Evolutionary conservation across 2,888 invertebrate genomes (phyloP), one percentile per base, ranked within the genome.

Genomic region (Agonum fuliginosum): DNA sequence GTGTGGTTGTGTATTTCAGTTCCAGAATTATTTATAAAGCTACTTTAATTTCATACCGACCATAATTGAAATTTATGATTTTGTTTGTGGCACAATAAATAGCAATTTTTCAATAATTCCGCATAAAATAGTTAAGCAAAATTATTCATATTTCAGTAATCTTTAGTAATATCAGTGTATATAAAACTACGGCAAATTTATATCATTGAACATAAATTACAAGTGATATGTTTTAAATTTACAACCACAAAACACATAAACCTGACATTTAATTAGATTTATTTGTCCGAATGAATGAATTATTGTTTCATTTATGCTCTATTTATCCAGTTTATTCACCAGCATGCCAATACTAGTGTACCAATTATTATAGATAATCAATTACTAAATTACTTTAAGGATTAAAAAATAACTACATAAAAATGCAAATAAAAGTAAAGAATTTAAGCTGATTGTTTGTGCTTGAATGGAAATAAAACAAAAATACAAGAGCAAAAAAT

Each of bases 201-300:
- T 65, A 37, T 34, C 67, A 22, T 37, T 67, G 37, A 37, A 37
- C 69, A 46, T 69, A 69, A 69, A 69, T 69, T 37, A 37, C 37
- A n/a, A 67, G 37, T 41, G 41, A 41, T 67, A 37, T 41, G 41
- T 41, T 69, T 69, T 69, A 69, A 69, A 69, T 41, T 69, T 69
- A 69, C 34, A 69, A 69, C 69, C 46, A 20, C 69, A 41, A 69
- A 69, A 69, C 69, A 69, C 69, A 62, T 62, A 46, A 69, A 43
- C 46, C 43, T 69, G 69, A 24, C 69, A 46, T 69, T 69, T 69
- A 69, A 69, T 69, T 69, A 69, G 43, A 69, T 46, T 69, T 69
- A 69, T 43, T 46, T 46, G 46, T 46, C 46, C 14, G 46, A 69
- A 69, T 69, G 24, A 43, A 69, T 69, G 43, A 69, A 46, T 69